Base-by-base conservation (phyloP, 2,888 invertebrate genomes). In the Pycnomerus fuliginosus region DNA sequence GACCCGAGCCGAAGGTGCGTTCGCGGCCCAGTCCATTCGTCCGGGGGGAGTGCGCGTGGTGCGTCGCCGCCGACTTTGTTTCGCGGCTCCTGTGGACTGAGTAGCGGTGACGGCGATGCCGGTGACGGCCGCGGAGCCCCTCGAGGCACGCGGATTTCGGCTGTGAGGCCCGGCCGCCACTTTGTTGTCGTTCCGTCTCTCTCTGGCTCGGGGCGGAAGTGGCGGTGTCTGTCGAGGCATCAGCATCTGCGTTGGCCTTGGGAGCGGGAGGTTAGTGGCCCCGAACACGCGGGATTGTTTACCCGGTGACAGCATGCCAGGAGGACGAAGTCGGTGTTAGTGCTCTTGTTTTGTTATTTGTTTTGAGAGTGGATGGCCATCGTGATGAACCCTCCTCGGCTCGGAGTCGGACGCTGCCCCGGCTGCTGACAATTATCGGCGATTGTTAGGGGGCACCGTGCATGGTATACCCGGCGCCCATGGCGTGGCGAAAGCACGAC, bases 401-500 rank as follows among this genome's bases (percentile, higher is more conserved):
- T 5, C 20, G 5, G 20, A 10, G 7, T 10, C 25, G 5, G 5
- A 7, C 25, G 25, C 25, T 4, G 25, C 5, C 5, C 25, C 29
- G 10, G 76, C 77, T 71, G 50, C 49, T 54, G 48, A 47, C 44
- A 44, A 47, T 49, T 76, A 76, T 75, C 75, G 65, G 76, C 75
- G 74, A 75, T 75, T 74, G 76, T 76, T 72, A 76, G 17, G 35
- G 40, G 33, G 27, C 32, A 34, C 37, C 35, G 44, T 58, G 50
- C 53, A 62, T 63, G 60, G 61, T 60, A 53, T 63, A 61, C 58
- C 60, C 60, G 61, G 78, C 78, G 76, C 79, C 79, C 74, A 82
- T 82, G 82, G 82, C 82, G 77, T 84, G 84, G 83, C 83, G 83
- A 72, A 83, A 83, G 75, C 83, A 84, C 76, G 83, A 83, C 74